Conservation (phyloP, 2,888 invertebrate genomes). For the Brachylomia viminalis region DNA sequence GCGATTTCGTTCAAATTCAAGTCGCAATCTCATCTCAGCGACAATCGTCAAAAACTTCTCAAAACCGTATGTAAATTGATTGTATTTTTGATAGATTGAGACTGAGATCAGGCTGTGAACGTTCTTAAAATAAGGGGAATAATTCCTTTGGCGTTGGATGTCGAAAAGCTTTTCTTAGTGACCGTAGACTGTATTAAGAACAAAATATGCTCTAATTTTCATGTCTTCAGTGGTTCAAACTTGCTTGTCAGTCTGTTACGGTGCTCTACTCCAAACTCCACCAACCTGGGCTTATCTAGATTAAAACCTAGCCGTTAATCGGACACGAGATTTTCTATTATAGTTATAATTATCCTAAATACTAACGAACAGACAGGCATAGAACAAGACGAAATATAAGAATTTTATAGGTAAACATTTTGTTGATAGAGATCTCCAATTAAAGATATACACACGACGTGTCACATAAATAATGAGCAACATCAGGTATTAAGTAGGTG, state of each 20-base stretch:
- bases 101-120: too few species aligned
- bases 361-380: not conserved
- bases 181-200: not conserved
- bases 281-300: not conserved
- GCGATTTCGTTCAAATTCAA: not conserved
- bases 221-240: not conserved
- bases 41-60: too few species aligned
- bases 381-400: not conserved
- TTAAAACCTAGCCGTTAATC: not conserved
- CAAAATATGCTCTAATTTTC: too few species aligned
- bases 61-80: too few species aligned
- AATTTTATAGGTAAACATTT: not conserved
- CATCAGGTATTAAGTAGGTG: not conserved
- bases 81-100: too few species aligned
- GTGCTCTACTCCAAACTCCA: not conserved
- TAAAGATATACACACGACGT: not conserved
- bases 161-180: not conserved
- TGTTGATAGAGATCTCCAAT: not conserved
- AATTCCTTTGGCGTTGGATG: not conserved
- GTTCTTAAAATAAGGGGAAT: too few species aligned
- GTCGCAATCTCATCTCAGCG: too few species aligned
- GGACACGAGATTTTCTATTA: not conserved
- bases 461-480: not conserved
- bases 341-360: not conserved
- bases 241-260: too few species aligned